Base-by-base conservation (phyloP, 2,797 vertebrate genomes). In the Arctocebus calabarensis region DNA sequence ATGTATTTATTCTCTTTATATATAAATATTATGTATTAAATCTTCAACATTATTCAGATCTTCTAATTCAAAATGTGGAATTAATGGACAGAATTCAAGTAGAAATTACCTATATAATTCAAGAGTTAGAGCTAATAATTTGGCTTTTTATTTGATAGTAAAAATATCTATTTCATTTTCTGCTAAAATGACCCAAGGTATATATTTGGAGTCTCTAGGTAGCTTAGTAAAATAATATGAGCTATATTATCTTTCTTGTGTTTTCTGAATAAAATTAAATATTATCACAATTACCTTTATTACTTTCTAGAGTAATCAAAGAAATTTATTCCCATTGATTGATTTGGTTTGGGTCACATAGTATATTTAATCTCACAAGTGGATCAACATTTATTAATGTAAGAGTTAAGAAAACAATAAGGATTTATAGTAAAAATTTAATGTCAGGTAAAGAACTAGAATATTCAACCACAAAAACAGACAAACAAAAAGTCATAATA, bases 221-320 rank as follows among this genome's bases (percentile, higher is more conserved):
- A 81, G 34, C 74, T 97, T 59, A 88, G 93, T 94, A 94, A 97
- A 93, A 93, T 94, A 85, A 17, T 64, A 62, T 75, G 16, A 93
- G 32, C 88, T 85, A 74, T 84, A 45, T 20, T 90, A 74, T n/a
- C 12, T 93, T 78, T 22, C 12, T 79, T 84, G n/a, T 11, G 74
- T 68, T 75, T 22, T 90, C 32, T 90, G 52, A 20, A 87, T 94
- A 94, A 90, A 90, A 84, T 84, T 88, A 34, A 81, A 0, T 40
- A 90, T 87, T 74, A 94, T 4, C 57, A 11, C 43, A 94, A 94
- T 75, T 88, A 43, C 90, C 84, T 88, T 23, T 86, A 83, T 82
- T 74, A 27, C 22, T 82, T 86, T 62, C 43, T 90, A 91, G 34
- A 75, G 32, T 37, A 96, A 82, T 6, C 5, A 93, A 81, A 64